A percentile compares a stretch with the other conserved stretches of the same genome.
Evolutionary conservation across 2,888 invertebrate species (phyloP).

Genomic region (Tromatobia lineatoria): DNA sequence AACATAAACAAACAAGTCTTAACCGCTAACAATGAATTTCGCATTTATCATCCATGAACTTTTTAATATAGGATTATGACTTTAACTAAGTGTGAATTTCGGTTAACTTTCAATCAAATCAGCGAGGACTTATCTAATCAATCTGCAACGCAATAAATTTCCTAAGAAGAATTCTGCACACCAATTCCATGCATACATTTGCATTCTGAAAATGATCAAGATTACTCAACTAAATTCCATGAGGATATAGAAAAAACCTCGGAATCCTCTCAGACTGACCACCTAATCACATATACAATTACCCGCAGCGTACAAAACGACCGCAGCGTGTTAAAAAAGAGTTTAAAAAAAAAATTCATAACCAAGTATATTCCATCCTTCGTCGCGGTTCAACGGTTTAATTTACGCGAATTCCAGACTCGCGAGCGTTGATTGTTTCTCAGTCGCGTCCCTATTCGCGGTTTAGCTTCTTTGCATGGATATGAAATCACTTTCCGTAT

Average conservation of each 20-base stretch:
- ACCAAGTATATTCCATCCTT: not conserved
- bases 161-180: no score
- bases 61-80: not conserved
- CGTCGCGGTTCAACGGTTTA: slow-evolving; percentile 2
- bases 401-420: slow-evolving; percentile 1
- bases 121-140: not conserved
- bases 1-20: no score
- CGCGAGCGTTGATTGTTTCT: not conserved
- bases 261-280: not conserved
- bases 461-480: slow-evolving; percentile 17
- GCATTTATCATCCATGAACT: no score
- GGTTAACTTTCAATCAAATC: not conserved
- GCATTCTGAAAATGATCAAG: not conserved
- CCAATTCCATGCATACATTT: not conserved
- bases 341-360: not conserved
- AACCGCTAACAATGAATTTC: no score
- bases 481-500: not conserved
- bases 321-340: not conserved
- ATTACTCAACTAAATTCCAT: not conserved
- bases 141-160: not conserved
- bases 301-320: not conserved
- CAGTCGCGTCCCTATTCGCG: not conserved
- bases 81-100: not conserved
- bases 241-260: not conserved
- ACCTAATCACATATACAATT: not conserved